Evolutionary conservation across 2,113 vertebrate genomes (phyloP), one percentile per base, ranked within the genome.

Genomic region (Heteronetta atricapilla): DNA sequence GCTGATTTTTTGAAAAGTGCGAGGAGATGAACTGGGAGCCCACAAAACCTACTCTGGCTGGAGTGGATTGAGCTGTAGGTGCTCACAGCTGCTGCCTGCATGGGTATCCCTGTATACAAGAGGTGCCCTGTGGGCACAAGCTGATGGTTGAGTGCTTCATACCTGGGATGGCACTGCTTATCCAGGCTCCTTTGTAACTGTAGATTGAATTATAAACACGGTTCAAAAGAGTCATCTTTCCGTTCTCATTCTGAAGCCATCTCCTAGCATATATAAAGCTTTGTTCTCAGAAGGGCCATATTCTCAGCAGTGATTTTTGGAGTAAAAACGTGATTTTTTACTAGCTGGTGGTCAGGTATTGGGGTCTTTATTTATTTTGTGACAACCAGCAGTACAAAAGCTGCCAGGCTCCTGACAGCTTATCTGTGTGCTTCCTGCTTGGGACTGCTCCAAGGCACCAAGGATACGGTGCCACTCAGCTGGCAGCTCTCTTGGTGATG

Each of bases 401-500:
- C 82, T 88, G 38, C 66, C 68, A 38, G 40, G 59, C 26, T 89
- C 25, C 87, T 38, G 10, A 81, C 87, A 72, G 44, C 90, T 90
- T 78, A 84, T 88, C 81, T 91, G 0, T 58, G n/a, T 66, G n/a
- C 40, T 89, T 86, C 31, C 86, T 88, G 52, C 64, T 88, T 96
- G 96, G 88, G 86, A 52, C 22, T 7, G 23, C 2, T 89, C 89
- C 91, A 92, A 87, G 82, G 52, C 82, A 89, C 48, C 66, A 76
- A 36, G 78, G 78, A 82, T 79, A 53, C 84, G 87, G 63, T 21
- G 0, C 59, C 63, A 18, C 72, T 83, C 87, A 86, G 68, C 86
- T 72, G 89, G 82, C 77, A 82, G 83, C 82, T 80, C 40, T 85
- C 82, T 46, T 0, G 0, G 40, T 42, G 93, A 93, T 89, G 89